Conservation (phyloP, 2,888 invertebrate species). For the Dasysyrphus albostriatus region DNA sequence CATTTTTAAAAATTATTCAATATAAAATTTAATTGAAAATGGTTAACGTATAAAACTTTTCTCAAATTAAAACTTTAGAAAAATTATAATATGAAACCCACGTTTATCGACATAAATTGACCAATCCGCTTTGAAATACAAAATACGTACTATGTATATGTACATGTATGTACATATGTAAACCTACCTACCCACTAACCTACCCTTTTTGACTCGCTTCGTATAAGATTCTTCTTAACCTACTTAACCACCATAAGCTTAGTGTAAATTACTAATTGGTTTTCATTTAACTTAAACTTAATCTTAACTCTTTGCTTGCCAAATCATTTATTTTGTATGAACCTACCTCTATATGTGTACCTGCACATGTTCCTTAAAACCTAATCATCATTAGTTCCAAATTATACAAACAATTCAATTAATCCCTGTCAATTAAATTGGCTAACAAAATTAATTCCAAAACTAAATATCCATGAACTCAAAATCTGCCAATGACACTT, state of each 20-base stretch:
- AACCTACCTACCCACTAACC: too few species aligned
- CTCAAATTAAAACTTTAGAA: neutral
- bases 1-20: too few species aligned
- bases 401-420: conserved; percentile 10
- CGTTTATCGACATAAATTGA: neutral
- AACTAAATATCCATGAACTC: conserved; percentile 36
- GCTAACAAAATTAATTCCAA: conserved; percentile 31
- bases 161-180: neutral
- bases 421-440: conserved; percentile 34
- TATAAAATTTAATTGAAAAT: too few species aligned
- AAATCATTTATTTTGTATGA: neutral
- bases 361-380: neutral
- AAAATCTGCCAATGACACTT: conserved; percentile 39
- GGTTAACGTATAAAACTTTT: too few species aligned
- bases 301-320: neutral
- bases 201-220: neutral
- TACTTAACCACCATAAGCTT: neutral
- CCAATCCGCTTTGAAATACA: neutral
- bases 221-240: neutral
- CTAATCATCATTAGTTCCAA: conserved; percentile 1
- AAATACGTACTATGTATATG: neutral
- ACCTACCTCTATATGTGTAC: neutral
- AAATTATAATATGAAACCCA: neutral
- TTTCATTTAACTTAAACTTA: conserved; percentile 27
- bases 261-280: conserved; percentile 9